Base-by-base conservation (phyloP, 2,797 vertebrate genomes). In the Esox masquinongy region DNA sequence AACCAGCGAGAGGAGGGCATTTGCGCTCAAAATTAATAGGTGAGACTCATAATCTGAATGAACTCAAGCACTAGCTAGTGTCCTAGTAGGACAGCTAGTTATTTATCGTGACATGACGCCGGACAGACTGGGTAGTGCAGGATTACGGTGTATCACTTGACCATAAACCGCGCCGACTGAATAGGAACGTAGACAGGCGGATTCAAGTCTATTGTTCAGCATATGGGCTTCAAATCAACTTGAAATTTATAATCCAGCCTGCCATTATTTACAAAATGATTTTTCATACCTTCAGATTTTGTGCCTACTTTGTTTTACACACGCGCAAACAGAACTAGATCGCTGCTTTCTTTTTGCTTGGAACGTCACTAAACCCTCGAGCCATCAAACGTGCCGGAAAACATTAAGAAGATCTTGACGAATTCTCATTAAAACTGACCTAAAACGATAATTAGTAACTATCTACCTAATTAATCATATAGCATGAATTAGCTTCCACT, bases 11-110 rank as follows among this genome's bases (percentile, higher is more conserved):
- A 93, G 96, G 91, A 95, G 96, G 89, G 96, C 96, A 80, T 97
- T 97, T 86, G 96, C 96, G 75, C 95, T 96, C 85, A 97, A 96
- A 89, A 97, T 97, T 87, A 97, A 96, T 93, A 95, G 96, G 96
- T 97, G 93, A 93, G 89, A 64, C 59, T 19, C 47, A 7, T 43
- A 4, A n/a, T 39, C 56, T 77, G 12, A 7, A 49, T 77, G 16
- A 19, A 43, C 73, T 4, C 17, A 9, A 11, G 43, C 43, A 47
- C 43, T 47, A 47, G 19, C 43, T 47, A 47, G 43, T 11, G 9
- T 47, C 43, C 9, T 47, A 47, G 26, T 31, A 34, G 4, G 11
- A 19, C 26, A 17, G 24, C 4, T n/a, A 51, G 63, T 64, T 67
- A 26, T 26, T 47, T 67, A 26, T 26, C 72, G 59, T 64, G 72